Evolutionary conservation across 2,888 invertebrate species (phyloP).

Genomic region (Dioctria linearis): DNA sequence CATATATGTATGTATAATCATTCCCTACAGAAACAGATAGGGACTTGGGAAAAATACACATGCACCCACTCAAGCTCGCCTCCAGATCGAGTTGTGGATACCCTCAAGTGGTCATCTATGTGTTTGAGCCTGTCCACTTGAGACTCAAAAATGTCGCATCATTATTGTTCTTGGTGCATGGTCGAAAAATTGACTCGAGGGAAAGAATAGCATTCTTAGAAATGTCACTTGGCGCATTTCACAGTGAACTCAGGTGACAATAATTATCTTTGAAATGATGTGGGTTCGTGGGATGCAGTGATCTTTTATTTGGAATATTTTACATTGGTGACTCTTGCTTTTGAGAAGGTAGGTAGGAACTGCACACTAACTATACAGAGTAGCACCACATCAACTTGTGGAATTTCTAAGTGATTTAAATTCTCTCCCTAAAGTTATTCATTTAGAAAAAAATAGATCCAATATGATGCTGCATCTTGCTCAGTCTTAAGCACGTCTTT

Average conservation of each 20-base stretch:
- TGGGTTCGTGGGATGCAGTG: not conserved
- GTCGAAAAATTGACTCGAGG: conserved; percentile 4
- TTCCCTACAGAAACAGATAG: not conserved
- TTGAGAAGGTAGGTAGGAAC: not conserved
- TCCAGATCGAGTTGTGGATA: not conserved
- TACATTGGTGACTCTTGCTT: not conserved
- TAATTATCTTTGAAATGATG: conserved; percentile 19
- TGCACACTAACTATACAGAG: no score
- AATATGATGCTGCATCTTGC: not conserved
- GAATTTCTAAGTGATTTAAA: no score
- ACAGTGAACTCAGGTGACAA: conserved; percentile 37
- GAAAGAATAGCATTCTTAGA: conserved; percentile 13
- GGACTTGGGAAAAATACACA: conserved; percentile 40
- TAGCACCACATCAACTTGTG: no score
- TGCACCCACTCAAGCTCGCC: conserved; percentile 28
- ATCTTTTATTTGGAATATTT: not conserved
- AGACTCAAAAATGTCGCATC: conserved; percentile 38
- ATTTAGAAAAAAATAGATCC: no score
- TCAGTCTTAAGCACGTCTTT: not conserved
- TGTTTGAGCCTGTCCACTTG: conserved; percentile 34
- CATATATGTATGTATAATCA: no score
- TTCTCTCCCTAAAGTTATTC: no score
- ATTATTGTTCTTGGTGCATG: conserved; percentile 28
- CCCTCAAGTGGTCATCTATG: conserved; percentile 41
- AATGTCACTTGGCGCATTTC: conserved; percentile 27